Conservation (phyloP, 2,113 vertebrate species). For the Oxygymnocypris stewartii region DNA sequence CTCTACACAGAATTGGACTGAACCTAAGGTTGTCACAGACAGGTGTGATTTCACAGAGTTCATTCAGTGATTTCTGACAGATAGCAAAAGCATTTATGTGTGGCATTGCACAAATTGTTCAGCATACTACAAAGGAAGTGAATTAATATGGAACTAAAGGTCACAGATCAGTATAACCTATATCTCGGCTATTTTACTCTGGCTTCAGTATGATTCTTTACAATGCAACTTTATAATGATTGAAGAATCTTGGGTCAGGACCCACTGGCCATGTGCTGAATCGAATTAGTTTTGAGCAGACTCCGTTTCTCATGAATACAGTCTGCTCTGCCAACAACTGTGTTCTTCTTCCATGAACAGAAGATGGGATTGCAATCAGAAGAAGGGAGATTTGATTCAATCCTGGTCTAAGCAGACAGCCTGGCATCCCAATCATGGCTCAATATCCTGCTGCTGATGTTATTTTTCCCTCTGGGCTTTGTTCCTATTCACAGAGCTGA, state of each 20-base stretch:
- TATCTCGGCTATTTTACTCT: background rate
- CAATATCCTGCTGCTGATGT: constrained; percentile 30
- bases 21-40: background rate
- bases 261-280: background rate
- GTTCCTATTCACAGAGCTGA: constrained; percentile 13
- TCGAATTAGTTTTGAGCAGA: background rate
- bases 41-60: background rate
- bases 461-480: constrained; percentile 11
- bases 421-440: constrained; percentile 11
- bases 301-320: background rate
- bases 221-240: background rate
- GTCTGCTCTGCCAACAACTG: constrained; percentile 9
- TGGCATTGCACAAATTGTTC: background rate
- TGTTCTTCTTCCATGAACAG: constrained; percentile 21
- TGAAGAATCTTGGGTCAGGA: background rate
- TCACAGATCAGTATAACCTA: background rate
- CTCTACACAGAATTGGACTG: too few species aligned
- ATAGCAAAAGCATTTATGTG: background rate
- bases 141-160: background rate
- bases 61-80: background rate
- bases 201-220: background rate
- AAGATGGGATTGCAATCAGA: constrained; percentile 23
- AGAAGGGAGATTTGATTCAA: constrained; percentile 25
- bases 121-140: background rate
- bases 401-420: constrained; percentile 21